Conservation (phyloP, 2,797 vertebrate species). For the Hephaestus fuliginosus region DNA sequence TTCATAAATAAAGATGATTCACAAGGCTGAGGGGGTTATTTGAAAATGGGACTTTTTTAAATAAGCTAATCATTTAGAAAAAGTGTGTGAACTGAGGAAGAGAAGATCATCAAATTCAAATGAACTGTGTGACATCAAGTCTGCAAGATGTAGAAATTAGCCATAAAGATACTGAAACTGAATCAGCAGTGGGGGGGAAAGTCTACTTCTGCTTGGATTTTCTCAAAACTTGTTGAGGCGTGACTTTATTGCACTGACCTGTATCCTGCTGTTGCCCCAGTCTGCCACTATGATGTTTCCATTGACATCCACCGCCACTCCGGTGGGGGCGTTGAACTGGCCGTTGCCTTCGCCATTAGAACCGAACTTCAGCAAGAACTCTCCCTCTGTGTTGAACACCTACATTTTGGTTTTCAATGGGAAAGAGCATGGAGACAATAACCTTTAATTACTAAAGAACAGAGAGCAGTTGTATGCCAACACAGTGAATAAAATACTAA, state of each 20-base stretch:
- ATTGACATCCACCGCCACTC: conserved; percentile 96
- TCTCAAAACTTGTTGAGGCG: not conserved
- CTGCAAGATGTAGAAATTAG: not conserved
- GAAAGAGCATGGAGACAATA: conserved; percentile 2
- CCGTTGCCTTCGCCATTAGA: conserved; percentile 98
- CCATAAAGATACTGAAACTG: not conserved
- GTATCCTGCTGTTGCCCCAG: conserved; percentile 99
- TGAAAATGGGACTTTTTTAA: not conserved
- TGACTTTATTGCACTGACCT: conserved; percentile 82
- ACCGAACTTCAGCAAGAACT: conserved; percentile 97
- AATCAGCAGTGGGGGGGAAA: not conserved
- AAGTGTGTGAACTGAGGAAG: not conserved
- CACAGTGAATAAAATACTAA: not conserved
- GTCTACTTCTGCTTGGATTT: not conserved
- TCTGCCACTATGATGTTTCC: conserved; percentile 99
- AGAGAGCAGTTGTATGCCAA: not conserved
- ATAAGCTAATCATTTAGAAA: not conserved
- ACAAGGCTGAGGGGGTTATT: not conserved
- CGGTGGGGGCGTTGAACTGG: conserved; percentile 98
- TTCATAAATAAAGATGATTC: not conserved
- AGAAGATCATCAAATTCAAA: not conserved
- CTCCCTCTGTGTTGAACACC: conserved; percentile 98
- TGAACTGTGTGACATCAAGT: not conserved
- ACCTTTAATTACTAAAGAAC: not conserved
- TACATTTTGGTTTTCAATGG: conserved; percentile 64